Base-by-base conservation (phyloP, 2,113 vertebrate species). In the Perccottus glenii region DNA sequence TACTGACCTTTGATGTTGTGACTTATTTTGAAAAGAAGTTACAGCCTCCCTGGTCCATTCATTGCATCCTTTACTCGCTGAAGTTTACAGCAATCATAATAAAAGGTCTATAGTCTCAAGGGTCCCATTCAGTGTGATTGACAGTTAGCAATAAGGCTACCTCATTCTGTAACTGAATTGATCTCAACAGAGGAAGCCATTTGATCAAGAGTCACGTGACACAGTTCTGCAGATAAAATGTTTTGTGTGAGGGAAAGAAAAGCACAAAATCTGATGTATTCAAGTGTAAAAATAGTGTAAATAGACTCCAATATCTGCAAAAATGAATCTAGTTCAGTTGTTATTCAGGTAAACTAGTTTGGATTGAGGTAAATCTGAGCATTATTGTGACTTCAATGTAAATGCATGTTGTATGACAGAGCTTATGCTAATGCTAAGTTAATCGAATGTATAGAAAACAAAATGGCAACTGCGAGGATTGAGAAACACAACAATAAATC, bases 221-320 rank as follows among this genome's bases (percentile, higher is more conserved):
- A 35, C 45, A 4, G 38, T 0, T 15, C 15, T 47, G n/a, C 36
- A 60, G 35, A 38, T 42, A 19, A 45, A 8, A 45, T 12, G 51
- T 73, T 52, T 46, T 5, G 49, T 56, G 50, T 6, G 48, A 38
- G 77, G n/a, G 33, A 46, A 9, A 65, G 51, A 81, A 83, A 90
- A 90, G 88, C 88, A 91, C 87, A 89, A 86, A 11, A 48, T 52
- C 59, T 9, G 36, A 74, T 36, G 47, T 45, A 35, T 53, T 38
- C 4, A 75, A 6, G 27, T 33, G 9, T 19, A 7, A 57, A 14
- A 65, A 4, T 84, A 63, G 50, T 88, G 48, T 86, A 84, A 80
- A 85, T 52, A 86, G 5, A 64, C 4, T 15, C 15, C 4, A 49
- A 5, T 3, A 65, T 43, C 14, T 60, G 67, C 62, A 78, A 80